A percentile compares a stretch with the other conserved stretches of the same genome.
Conservation (phyloP, 2,888 invertebrate genomes). For the Cryptocephalus primarius region DNA sequence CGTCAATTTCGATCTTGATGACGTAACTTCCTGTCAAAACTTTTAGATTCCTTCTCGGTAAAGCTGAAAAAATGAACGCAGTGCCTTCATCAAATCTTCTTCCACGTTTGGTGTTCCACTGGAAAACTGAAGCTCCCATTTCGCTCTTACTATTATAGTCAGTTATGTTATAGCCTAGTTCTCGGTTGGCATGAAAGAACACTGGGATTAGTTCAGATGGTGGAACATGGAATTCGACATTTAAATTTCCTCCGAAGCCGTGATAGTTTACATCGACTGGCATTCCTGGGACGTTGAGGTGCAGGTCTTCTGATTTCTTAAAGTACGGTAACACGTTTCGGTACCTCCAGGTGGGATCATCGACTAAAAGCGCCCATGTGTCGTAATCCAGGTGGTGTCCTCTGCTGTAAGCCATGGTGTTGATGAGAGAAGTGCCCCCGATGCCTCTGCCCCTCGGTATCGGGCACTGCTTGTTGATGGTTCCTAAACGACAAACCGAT, state of each 20-base stretch:
- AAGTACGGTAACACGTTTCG: constrained; percentile 42
- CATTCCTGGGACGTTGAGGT: constrained; percentile 2
- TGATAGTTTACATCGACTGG: constrained; percentile 6
- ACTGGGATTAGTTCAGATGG: neutral
- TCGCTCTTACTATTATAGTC: constrained; percentile 57
- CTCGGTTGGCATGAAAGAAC: constrained; percentile 43
- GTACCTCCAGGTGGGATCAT: constrained; percentile 41
- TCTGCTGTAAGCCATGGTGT: constrained; percentile 40
- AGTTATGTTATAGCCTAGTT: constrained; percentile 54
- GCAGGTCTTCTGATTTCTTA: constrained; percentile 11
- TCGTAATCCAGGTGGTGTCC: constrained; percentile 39
- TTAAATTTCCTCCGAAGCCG: constrained; percentile 8
- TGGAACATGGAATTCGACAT: constrained; percentile 11
- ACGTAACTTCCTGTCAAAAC: constrained; percentile 45
- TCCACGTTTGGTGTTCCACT: constrained; percentile 53
- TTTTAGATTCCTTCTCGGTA: constrained; percentile 48
- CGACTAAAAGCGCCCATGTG: constrained; percentile 32
- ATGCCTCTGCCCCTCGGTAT: constrained; percentile 40
- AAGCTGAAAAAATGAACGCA: constrained; percentile 60
- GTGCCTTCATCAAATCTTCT: constrained; percentile 64
- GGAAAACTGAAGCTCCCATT: constrained; percentile 54
- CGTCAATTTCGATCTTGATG: constrained; percentile 47
- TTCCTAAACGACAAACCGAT: constrained; percentile 13
- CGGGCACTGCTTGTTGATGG: constrained; percentile 19
- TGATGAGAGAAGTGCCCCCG: constrained; percentile 40